Evolutionary conservation across 2,888 invertebrate genomes (phyloP).

Genomic region (Spodoptera littoralis): DNA sequence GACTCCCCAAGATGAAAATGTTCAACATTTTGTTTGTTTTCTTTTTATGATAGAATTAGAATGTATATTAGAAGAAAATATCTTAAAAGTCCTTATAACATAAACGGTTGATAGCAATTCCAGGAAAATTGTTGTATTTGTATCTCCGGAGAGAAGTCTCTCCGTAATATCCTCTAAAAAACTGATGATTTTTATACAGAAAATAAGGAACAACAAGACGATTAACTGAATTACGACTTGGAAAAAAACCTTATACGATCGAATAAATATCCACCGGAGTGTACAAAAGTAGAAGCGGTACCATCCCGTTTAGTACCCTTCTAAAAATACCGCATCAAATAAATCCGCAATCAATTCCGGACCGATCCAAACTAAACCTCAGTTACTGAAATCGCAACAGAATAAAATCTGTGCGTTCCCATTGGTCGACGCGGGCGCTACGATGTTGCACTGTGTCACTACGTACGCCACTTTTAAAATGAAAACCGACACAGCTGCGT

Average conservation of each 20-base stretch:
- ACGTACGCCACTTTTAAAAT: constrained; percentile 49
- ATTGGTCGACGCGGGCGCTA: constrained; percentile 30
- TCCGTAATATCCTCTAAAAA: too few relatives aligned
- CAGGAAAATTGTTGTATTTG: too few relatives aligned
- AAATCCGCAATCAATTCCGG: constrained; percentile 60
- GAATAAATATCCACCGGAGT: constrained; percentile 23
- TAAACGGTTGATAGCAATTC: too few relatives aligned
- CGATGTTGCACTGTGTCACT: constrained; percentile 50
- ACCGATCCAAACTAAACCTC: constrained; percentile 49
- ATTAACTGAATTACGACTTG: constrained; percentile 10
- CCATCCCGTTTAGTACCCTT: constrained; percentile 38
- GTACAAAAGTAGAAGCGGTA: constrained; percentile 22
- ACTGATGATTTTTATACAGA: too few relatives aligned
- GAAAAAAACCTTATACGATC: constrained; percentile 24
- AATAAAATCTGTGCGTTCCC: constrained; percentile 53
- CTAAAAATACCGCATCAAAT: constrained; percentile 54
- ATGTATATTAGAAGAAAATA: too few relatives aligned
- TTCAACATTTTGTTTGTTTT: constrained; percentile 8
- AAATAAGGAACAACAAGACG: too few relatives aligned
- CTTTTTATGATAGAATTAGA: background rate
- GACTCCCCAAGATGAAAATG: too few relatives aligned
- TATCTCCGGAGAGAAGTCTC: too few relatives aligned
- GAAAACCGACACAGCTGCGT: constrained; percentile 53
- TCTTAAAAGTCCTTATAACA: too few relatives aligned
- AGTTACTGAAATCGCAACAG: constrained; percentile 51